Conservation (phyloP, 30 jellyfish, hydroid and myxozoan species). For the Calvadosia cruxmelitensis region DNA sequence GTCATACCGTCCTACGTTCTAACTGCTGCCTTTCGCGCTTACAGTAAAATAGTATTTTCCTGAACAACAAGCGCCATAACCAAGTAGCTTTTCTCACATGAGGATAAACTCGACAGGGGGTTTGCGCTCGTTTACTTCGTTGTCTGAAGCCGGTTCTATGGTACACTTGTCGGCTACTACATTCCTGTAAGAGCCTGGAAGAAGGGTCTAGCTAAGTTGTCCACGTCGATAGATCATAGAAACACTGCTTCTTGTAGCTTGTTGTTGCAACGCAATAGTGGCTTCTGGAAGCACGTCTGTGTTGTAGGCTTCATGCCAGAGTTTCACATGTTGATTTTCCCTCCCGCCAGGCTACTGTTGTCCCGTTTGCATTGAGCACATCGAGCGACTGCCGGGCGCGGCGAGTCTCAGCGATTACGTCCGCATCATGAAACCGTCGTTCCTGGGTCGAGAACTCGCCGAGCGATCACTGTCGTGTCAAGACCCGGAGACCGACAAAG, state of each 20-base stretch:
- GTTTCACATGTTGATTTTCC: background rate
- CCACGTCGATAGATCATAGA: slow-evolving; percentile 20
- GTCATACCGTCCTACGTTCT: too few species aligned
- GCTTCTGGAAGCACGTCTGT: background rate
- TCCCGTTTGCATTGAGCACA: slow-evolving; percentile 37
- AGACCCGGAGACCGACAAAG: slow-evolving; percentile 8
- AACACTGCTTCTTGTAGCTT: background rate
- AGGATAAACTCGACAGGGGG: too few species aligned
- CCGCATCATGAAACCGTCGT: background rate
- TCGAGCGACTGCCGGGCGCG: slow-evolving; percentile 34
- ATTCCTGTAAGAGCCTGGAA: too few species aligned
- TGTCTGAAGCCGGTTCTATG: too few species aligned
- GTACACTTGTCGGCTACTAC: too few species aligned
- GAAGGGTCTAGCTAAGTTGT: too few species aligned
- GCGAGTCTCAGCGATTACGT: slow-evolving; percentile 8
- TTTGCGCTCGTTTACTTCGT: too few species aligned
- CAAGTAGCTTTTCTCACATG: too few species aligned
- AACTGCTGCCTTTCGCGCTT: too few species aligned
- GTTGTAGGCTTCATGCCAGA: background rate
- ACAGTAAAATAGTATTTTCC: too few species aligned
- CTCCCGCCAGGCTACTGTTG: slow-evolving; percentile 38
- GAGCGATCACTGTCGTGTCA: slow-evolving; percentile 35
- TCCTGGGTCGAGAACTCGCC: slow-evolving; percentile 11
- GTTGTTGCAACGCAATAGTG: background rate
- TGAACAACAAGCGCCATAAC: too few species aligned